Base-by-base conservation (phyloP, 1,140 invertebrate genomes). In the Dinoponera quadriceps region DNA sequence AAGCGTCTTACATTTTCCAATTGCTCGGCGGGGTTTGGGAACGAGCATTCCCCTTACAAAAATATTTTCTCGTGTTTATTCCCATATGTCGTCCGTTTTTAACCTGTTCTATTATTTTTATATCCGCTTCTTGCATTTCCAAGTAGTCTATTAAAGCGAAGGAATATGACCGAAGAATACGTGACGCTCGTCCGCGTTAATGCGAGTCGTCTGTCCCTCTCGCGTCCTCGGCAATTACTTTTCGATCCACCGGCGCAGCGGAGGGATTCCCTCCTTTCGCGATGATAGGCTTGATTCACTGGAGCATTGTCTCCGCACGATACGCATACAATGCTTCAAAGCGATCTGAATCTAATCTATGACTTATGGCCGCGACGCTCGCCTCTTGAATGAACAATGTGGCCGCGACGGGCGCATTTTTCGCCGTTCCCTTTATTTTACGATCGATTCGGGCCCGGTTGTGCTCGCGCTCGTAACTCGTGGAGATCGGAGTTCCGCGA, bases 341-440 rank as follows among this genome's bases (percentile, higher is more conserved):
- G 80, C 89, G 91, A 91, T 91, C 88, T 85, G 83, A 91, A 88
- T 90, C 91, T 91, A 90, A 91, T 90, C 89, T 90, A 90, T 91
- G 88, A 91, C 86, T 91, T 91, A 91, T 88, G 84, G 84, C 65
- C 75, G 82, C 72, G 71, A 83, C 75, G 81, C 57, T 89, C 71
- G 82, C 78, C 85, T 81, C 77, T 86, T 89, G 88, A 90, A 87
- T 90, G 87, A 90, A 90, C 85, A 90, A 90, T 90, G 85, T 84
- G 54, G 71, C 65, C 73, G 78, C 55, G 60, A 54, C 74, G 62
- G 72, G 57, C 59, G 16, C 68, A 57, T 74, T 88, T 77, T 72
- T 63, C 14, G 14, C 25, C 44, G 25, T 75, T 29, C 66, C 65
- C 51, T 77, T 71, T 68, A 78, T 54, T 77, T 44, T 57, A 48